These are phyloP conservation scores for Chlorops oryzae DNA, from an alignment of 1,140 invertebrate species.

Conservation along the genomic window DNA sequence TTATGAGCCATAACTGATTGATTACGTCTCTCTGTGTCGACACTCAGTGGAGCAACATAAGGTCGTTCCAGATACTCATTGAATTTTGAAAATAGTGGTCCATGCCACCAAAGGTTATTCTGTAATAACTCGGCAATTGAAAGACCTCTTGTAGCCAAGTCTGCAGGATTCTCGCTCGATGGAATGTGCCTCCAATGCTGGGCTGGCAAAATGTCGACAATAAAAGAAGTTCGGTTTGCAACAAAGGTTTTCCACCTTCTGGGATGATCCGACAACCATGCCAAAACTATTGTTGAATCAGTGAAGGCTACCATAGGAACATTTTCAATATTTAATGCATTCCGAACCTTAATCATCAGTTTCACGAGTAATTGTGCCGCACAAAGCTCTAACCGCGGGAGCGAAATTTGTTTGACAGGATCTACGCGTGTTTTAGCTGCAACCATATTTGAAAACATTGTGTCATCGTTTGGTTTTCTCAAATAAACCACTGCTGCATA, in stretches of 20 bases:
- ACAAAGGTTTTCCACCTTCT: constrained; percentile 28
- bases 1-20: background rate
- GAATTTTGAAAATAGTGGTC: background rate
- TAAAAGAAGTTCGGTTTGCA: constrained; percentile 27
- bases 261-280: constrained; percentile 11
- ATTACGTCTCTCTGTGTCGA: background rate
- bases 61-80: background rate
- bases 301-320: constrained; percentile 1
- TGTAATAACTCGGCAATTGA: background rate
- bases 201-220: constrained; percentile 17
- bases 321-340: background rate
- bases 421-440: constrained; percentile 15
- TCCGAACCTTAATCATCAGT: constrained; percentile 7
- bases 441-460: constrained; percentile 5
- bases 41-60: background rate
- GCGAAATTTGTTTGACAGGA: constrained; percentile 13
- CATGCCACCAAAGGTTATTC: constrained; percentile 10
- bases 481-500: constrained; percentile 42
- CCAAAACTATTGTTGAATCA: constrained; percentile 16
- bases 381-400: constrained; percentile 20
- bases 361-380: constrained; percentile 14
- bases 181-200: constrained; percentile 27
- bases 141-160: constrained; percentile 20
- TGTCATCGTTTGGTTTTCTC: constrained; percentile 7
- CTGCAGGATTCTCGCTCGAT: constrained; percentile 25